These are phyloP conservation scores for Chalcis sispes DNA, from an alignment of 2,888 invertebrate genomes.

Conservation along the genomic window DNA sequence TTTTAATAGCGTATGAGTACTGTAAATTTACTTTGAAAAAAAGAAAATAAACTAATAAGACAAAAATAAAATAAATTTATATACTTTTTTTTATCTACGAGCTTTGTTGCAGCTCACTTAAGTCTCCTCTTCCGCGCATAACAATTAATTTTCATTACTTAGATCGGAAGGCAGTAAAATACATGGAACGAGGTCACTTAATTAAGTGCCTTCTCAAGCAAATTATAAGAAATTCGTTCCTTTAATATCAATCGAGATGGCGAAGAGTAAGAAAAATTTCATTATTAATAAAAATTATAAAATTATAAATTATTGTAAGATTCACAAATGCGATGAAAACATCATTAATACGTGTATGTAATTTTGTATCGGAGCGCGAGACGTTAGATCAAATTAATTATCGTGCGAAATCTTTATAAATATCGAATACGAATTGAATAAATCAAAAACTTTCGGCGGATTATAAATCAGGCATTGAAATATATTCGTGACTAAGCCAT, in stretches of 20 bases:
- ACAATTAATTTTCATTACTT: constrained; percentile 23
- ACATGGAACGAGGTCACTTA: neutral
- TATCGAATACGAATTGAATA: neutral
- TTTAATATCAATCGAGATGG: constrained; percentile 14
- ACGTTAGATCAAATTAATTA: no score
- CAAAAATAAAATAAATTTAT: no score
- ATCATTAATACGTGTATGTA: neutral
- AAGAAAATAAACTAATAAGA: no score
- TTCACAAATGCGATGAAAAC: no score
- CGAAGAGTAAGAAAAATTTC: neutral
- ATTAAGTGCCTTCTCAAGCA: constrained; percentile 1
- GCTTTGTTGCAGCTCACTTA: neutral
- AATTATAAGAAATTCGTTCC: neutral
- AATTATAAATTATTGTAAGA: neutral
- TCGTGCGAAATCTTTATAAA: neutral
- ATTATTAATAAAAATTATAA: neutral
- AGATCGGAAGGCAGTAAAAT: neutral
- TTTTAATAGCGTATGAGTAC: no score
- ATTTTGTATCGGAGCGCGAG: no score
- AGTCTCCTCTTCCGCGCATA: neutral
- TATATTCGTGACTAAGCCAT: neutral
- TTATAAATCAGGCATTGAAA: constrained; percentile 3
- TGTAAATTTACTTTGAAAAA: no score
- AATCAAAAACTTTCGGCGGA: constrained; percentile 28
- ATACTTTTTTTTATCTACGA: no score